Evolutionary conservation across 2,888 invertebrate species (phyloP).

Genomic region (Agrilus mali): DNA sequence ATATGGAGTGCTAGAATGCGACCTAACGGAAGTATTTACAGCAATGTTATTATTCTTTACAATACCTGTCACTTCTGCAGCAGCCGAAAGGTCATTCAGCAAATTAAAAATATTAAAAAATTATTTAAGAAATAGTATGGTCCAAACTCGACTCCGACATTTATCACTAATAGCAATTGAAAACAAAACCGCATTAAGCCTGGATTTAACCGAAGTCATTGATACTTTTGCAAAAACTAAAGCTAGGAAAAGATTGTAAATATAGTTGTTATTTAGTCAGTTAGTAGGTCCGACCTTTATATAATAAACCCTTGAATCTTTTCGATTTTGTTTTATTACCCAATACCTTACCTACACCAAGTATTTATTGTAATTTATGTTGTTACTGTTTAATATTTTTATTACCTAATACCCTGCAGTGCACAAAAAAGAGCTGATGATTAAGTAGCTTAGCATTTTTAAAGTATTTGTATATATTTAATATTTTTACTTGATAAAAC

Average conservation of each 20-base stretch:
- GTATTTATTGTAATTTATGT: too few species aligned
- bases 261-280: conserved; percentile 5
- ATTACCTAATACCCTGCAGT: not conserved
- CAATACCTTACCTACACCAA: not conserved
- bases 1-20: conserved; percentile 12
- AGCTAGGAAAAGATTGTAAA: conserved; percentile 5
- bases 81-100: conserved; percentile 9
- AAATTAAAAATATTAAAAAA: too few species aligned
- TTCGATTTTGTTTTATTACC: not conserved
- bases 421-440: conserved; percentile 1
- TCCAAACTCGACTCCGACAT: too few species aligned
- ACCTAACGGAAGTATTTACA: conserved; percentile 7
- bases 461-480: not conserved
- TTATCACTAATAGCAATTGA: too few species aligned
- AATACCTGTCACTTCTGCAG: conserved; percentile 10
- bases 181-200: too few species aligned
- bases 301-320: conserved; percentile 4
- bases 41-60: not conserved
- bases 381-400: too few species aligned
- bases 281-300: conserved; percentile 4
- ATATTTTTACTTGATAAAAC: not conserved
- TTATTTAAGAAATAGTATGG: too few species aligned
- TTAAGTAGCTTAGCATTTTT: not conserved
- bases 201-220: too few species aligned
- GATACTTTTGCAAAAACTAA: too few species aligned